phyloP scores from a whole-genome alignment of 2,888 invertebrate species.

The Plebejus anna region DNA sequence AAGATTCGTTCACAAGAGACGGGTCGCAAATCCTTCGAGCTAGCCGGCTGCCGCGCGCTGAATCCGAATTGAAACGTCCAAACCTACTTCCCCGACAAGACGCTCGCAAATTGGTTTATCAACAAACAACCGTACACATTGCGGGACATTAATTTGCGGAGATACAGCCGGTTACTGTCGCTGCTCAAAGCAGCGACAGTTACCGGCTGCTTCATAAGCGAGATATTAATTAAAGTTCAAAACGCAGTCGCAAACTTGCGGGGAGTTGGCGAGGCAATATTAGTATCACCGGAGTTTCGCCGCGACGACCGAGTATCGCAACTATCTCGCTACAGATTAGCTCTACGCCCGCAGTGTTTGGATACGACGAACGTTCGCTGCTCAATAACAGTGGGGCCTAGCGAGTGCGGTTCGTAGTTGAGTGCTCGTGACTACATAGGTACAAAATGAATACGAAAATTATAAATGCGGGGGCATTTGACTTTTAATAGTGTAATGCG shows the following conservation, averaged over 20 bases:
- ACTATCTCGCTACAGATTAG: neutral
- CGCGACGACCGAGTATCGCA: neutral
- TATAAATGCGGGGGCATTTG: no score
- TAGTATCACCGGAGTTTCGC: slow-evolving; percentile 24
- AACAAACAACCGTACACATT: slow-evolving; percentile 3
- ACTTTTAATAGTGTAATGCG: no score
- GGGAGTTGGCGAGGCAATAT: slow-evolving; percentile 22
- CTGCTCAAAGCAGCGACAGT: slow-evolving; percentile 12
- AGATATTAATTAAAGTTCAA: slow-evolving; percentile 27
- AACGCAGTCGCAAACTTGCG: slow-evolving; percentile 21
- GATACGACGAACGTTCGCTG: neutral
- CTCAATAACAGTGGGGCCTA: neutral
- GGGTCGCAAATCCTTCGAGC: neutral
- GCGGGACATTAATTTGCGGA: slow-evolving; percentile 4
- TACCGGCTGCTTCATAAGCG: slow-evolving; percentile 18
- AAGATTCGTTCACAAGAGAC: neutral
- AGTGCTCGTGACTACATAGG: no score
- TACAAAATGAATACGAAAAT: no score
- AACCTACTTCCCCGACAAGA: neutral
- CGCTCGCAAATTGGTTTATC: neutral
- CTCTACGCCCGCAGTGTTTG: neutral
- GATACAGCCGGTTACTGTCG: slow-evolving; percentile 15
- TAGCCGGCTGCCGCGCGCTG: neutral
- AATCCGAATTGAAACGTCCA: neutral
- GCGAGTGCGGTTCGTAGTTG: neutral